These are phyloP conservation scores for Podiceps cristatus DNA, from an alignment of 2,113 vertebrate genomes.

Conservation along the genomic window DNA sequence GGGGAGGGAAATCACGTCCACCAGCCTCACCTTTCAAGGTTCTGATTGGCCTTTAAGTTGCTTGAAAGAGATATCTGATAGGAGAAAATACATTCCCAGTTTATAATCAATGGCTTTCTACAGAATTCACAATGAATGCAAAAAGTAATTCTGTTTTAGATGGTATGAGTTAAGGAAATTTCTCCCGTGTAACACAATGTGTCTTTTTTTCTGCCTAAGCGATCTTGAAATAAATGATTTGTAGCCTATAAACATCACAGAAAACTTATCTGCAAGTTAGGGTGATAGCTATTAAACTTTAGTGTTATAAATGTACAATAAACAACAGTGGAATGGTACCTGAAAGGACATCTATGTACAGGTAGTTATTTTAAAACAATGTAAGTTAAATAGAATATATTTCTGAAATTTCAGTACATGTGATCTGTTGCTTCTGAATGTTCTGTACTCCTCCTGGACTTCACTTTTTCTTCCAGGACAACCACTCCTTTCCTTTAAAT, in stretches of 20 bases:
- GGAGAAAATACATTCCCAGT: background rate
- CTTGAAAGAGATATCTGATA: background rate
- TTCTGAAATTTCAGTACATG: background rate
- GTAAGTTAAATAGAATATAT: background rate
- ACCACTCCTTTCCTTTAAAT: background rate
- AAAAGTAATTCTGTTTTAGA: background rate
- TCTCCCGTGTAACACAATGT: background rate
- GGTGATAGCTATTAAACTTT: background rate
- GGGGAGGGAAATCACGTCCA: background rate
- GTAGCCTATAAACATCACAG: background rate
- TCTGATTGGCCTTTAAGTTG: background rate
- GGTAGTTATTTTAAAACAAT: background rate
- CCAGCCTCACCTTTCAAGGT: slow-evolving; percentile 1
- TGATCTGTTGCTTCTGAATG: background rate
- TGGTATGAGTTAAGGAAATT: background rate
- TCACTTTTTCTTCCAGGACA: background rate
- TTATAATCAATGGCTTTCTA: slow-evolving; percentile 6
- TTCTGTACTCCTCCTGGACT: background rate
- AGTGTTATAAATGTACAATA: background rate
- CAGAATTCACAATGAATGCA: background rate
- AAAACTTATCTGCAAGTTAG: background rate
- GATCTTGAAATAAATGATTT: background rate
- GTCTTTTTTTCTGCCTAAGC: background rate
- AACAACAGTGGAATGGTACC: background rate
- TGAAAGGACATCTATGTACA: background rate